Conservation (phyloP, 2,888 invertebrate genomes). For the Thymelicus acteon region DNA sequence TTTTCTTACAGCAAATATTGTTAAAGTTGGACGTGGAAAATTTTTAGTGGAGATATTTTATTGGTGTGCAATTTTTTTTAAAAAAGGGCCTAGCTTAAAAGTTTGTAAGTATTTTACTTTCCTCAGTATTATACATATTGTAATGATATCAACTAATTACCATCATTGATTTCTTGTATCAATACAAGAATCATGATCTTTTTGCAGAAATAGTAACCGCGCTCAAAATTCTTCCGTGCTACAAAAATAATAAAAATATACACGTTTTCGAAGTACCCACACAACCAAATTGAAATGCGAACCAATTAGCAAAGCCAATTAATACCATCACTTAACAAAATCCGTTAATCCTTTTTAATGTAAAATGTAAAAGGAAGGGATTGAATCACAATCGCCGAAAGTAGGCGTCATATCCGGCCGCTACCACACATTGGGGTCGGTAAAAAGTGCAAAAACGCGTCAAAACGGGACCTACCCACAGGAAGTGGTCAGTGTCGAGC, state of each 20-base stretch:
- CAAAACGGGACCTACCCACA: constrained; percentile 43
- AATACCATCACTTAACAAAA: background rate
- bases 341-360: constrained; percentile 2
- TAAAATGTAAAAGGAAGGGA: constrained; percentile 20
- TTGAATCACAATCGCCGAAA: constrained; percentile 23
- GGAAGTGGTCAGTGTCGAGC: constrained; percentile 68
- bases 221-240: too few species aligned
- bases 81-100: too few species aligned
- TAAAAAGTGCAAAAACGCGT: constrained; percentile 53
- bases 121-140: too few species aligned
- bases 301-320: too few species aligned
- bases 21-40: constrained; percentile 4
- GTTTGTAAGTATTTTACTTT: too few species aligned
- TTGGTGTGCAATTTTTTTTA: background rate
- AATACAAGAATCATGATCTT: too few species aligned
- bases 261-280: too few species aligned
- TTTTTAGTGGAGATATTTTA: background rate
- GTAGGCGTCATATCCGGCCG: constrained; percentile 26
- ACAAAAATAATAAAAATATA: too few species aligned
- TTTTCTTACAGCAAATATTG: constrained; percentile 20
- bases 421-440: constrained; percentile 47
- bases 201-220: too few species aligned
- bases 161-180: too few species aligned
- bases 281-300: too few species aligned
- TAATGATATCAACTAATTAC: too few species aligned